Evolutionary conservation across 2,888 invertebrate genomes (phyloP), one percentile per base, ranked within the genome.

Genomic region (Xylocampa areola): DNA sequence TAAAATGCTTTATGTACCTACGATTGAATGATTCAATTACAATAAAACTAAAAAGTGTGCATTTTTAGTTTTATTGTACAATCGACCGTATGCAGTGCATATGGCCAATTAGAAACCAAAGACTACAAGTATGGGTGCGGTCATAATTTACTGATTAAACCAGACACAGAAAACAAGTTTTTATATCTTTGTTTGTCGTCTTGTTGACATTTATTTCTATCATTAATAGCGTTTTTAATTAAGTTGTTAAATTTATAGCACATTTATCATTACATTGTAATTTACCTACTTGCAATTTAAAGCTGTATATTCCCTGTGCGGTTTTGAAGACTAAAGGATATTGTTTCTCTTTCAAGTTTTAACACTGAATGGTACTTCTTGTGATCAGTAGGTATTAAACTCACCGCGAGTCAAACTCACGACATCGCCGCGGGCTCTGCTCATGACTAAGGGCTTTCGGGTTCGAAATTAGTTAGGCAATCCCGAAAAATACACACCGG

Each of bases 151-250:
- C 64, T 50, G 71, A 74, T 76, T 72, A 69, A 76, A 68, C 55
- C 53, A 58, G 59, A 73, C 39, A 40, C 69, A 68, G 76, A 77
- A 76, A 80, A 82, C 77, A 76, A 76, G 80, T 77, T 73, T 49
- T 78, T 73, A 77, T 79, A 68, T 61, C 71, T 75, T 79, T 81
- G 79, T 80, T 81, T 80, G 75, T 80, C 72, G 58, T 52, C 49
- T 57, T 52, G 67, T 64, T 79, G 71, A 73, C 79, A 77, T 79
- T 79, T 75, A 62, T 73, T 67, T 68, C 45, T 71, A 75, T 71
- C 50, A 62, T 44, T 73, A 70, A 62, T 53, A 67, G 17, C 60
- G 48, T 66, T 74, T 73, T 73, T 71, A 77, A 66, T 70, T 65
- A 65, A 60, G 27, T 55, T 37, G 57, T 50, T 61, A 23, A 44